phyloP scores from a whole-genome alignment of 1,140 invertebrate species.

The Aplysia californica region DNA sequence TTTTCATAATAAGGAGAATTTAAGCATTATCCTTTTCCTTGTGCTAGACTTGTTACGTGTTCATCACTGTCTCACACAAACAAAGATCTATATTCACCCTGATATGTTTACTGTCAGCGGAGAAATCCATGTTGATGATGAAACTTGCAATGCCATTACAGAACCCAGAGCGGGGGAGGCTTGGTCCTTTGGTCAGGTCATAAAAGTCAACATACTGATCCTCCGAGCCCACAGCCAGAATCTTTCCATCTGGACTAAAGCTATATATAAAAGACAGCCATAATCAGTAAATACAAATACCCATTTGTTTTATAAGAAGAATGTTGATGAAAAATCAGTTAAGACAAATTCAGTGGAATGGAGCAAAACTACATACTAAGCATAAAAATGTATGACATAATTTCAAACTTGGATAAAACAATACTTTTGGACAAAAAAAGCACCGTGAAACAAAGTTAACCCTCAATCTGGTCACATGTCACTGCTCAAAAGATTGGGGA shows the following conservation, averaged over 20 bases:
- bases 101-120: constrained; percentile 62
- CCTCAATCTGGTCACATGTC: neutral
- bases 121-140: constrained; percentile 68
- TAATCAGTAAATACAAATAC: too few species aligned
- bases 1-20: too few species aligned
- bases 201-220: constrained; percentile 67
- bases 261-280: constrained; percentile 41
- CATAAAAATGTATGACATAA: neutral
- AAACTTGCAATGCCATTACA: constrained; percentile 65
- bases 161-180: constrained; percentile 58
- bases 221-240: constrained; percentile 64
- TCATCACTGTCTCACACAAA: too few species aligned
- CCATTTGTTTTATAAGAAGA: too few species aligned
- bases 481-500: too few species aligned
- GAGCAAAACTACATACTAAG: too few species aligned
- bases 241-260: constrained; percentile 62
- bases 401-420: neutral
- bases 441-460: neutral
- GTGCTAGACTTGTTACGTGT: too few species aligned
- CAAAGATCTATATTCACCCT: too few species aligned
- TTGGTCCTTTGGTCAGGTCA: constrained; percentile 56
- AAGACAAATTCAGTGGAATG: neutral
- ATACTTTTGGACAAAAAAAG: neutral
- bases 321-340: too few species aligned
- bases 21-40: too few species aligned